A percentile compares a stretch with the other conserved stretches of the same genome.
These are phyloP conservation scores for Malurus alboscapulatus DNA, from an alignment of 2,113 vertebrate species.

Conservation along the genomic window DNA sequence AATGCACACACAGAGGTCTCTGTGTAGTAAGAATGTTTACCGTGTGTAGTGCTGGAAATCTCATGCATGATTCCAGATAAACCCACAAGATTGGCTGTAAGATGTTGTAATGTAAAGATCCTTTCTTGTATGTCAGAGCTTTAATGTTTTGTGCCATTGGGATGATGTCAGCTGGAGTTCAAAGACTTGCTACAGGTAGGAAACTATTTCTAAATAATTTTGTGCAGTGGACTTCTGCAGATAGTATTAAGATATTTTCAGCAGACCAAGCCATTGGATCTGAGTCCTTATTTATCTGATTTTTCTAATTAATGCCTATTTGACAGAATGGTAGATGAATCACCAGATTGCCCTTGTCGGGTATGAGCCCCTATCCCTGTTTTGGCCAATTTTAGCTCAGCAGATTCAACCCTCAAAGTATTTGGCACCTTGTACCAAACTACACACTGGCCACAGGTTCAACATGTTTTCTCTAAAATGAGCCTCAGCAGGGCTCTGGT, in stretches of 20 bases:
- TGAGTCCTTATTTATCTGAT: neutral
- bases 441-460: neutral
- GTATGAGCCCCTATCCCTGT: neutral
- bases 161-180: neutral
- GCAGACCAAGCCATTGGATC: neutral
- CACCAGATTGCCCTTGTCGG: neutral
- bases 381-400: neutral
- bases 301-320: neutral
- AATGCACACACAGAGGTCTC: neutral
- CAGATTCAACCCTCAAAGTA: neutral
- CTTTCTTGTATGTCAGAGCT: neutral
- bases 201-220: neutral
- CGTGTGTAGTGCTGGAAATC: neutral
- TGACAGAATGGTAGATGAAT: neutral
- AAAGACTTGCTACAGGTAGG: neutral
- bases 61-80: neutral
- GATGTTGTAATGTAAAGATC: neutral
- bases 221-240: neutral
- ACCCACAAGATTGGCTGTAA: neutral
- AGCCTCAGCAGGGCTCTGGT: neutral
- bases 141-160: neutral
- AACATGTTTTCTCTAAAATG: neutral
- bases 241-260: neutral
- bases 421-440: neutral
- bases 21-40: neutral